Conservation (phyloP, 2,113 vertebrate species). For the Oryzias javanicus region DNA sequence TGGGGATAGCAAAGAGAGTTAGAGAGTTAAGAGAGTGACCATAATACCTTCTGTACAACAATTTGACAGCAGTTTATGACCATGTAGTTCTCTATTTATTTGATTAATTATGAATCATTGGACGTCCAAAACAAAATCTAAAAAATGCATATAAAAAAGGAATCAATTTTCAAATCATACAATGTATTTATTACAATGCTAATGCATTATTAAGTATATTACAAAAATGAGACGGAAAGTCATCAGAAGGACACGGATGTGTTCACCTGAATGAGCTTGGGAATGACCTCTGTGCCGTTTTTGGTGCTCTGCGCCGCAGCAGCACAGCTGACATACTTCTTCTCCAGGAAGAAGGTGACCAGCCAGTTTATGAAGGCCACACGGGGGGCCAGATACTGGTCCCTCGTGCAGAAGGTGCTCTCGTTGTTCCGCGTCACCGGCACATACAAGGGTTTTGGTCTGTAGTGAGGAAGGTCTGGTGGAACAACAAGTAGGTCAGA, state of each 20-base stretch:
- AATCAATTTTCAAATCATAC: too few relatives aligned
- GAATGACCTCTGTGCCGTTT: conserved; percentile 90
- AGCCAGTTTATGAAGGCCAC: conserved; percentile 98
- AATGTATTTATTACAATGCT: too few relatives aligned
- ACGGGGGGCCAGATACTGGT: conserved; percentile 93
- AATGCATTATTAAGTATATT: background rate
- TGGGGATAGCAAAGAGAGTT: conserved; percentile 37
- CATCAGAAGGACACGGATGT: background rate
- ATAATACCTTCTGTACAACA: background rate
- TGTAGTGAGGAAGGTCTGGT: conserved; percentile 88
- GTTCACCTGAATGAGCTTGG: conserved; percentile 92
- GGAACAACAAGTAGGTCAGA: background rate
- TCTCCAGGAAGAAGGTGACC: conserved; percentile 98
- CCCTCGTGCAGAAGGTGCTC: conserved; percentile 90
- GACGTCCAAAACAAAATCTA: too few relatives aligned
- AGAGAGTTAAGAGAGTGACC: background rate
- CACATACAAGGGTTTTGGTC: conserved; percentile 91
- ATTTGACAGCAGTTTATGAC: too few relatives aligned
- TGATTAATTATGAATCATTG: too few relatives aligned
- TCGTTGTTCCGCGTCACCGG: conserved; percentile 87
- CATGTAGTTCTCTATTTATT: too few relatives aligned
- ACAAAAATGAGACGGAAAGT: background rate
- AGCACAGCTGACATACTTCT: conserved; percentile 88
- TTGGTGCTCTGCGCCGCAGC: conserved; percentile 80
- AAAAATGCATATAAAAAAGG: too few relatives aligned